A percentile compares a stretch with the other conserved stretches of the same genome.
Evolutionary conservation across 2,113 vertebrate genomes (phyloP).

Genomic region (Pyrgilauda ruficollis): DNA sequence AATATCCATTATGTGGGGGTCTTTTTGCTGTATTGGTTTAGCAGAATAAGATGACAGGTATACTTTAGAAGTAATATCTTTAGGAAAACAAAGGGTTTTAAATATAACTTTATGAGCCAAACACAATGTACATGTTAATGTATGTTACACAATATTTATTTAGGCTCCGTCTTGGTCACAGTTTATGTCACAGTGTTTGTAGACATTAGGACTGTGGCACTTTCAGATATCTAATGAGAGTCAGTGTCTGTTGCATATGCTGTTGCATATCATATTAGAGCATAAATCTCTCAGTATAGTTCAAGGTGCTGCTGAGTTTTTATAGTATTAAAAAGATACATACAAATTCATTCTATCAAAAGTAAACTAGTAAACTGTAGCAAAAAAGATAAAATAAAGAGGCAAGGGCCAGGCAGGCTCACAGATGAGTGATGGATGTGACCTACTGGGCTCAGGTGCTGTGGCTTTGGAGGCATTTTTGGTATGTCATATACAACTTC

Average conservation of each 20-base stretch:
- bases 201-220: background rate
- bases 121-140: background rate
- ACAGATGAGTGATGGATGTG: background rate
- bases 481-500: background rate
- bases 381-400: background rate
- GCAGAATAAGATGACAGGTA: background rate
- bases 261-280: accelerated
- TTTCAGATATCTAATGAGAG: background rate
- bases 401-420: background rate
- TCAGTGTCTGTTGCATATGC: background rate
- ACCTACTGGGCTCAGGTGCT: background rate
- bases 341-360: background rate
- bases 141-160: background rate
- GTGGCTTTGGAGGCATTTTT: background rate
- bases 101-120: background rate
- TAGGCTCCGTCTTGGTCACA: background rate
- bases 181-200: background rate
- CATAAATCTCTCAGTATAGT: background rate
- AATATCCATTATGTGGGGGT: background rate
- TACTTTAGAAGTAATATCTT: background rate
- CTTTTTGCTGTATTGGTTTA: background rate
- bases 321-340: background rate
- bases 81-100: background rate
- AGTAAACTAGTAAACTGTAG: background rate
- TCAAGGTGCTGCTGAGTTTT: background rate